Base-by-base conservation (phyloP, 2,888 invertebrate genomes). In the Chirona hameri region DNA sequence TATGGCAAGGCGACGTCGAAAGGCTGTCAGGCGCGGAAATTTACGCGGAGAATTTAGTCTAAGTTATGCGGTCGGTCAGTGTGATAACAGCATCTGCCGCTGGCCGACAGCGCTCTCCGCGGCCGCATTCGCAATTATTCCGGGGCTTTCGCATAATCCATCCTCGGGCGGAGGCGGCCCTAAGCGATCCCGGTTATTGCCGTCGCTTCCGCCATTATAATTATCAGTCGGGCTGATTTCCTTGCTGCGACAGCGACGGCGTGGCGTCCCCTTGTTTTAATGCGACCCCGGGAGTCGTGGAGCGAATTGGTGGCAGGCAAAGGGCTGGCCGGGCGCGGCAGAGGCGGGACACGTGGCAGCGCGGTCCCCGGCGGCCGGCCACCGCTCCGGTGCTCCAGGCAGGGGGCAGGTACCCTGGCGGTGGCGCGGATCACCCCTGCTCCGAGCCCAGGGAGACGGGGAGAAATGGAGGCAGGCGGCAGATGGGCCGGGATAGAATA, bases 1-100 rank as follows among this genome's bases (percentile, higher is more conserved):
- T 76, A 76, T 39, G 76, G 76, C 76, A 12, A 76, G 39, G 24
- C 46, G 76, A 39, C 76, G 76, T 76, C 76, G 76, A 76, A 76
- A 76, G 24, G 18, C 76, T 39, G 76, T 76, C 76, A 24, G 46
- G 21, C 24, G 10, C 24, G 24, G 27, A 46, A 76, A 76, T 46
- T 46, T 76, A 76, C 76, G 39, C 14, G 24, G 12, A 46, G 46
- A 76, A 76, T 76, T 76, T 76, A 46, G 76, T 46, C 46, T 76
- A 76, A 76, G 76, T 76, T 76, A 76, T 46, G 24, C 76, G 39
- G 76, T 39, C 76, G 39, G 46, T 10, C 65, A 18, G 29, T 21
- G 46, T 24, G 76, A 76, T 76, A 76, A 76, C 76, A 76, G 39
- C 39, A 76, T 76, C 76, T 76, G 76, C 24, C 9, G 18, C 7